These are phyloP conservation scores for Galbula dea DNA, from an alignment of 2,113 vertebrate species.

Conservation along the genomic window DNA sequence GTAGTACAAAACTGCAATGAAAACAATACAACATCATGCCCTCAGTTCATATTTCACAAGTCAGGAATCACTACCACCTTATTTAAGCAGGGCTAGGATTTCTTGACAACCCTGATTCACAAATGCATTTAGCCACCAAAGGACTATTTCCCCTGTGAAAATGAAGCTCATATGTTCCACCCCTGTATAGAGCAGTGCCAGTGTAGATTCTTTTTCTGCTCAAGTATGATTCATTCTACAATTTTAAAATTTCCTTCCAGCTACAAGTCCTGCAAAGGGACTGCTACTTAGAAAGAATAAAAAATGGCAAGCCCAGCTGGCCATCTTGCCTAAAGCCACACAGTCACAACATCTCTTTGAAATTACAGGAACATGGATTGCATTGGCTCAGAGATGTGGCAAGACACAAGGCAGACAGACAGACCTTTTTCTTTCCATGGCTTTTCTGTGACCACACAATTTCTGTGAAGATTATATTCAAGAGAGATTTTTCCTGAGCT, in stretches of 20 bases:
- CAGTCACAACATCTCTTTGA: not conserved
- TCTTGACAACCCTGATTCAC: not conserved
- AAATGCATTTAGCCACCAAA: not conserved
- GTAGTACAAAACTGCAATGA: not conserved
- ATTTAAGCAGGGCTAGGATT: not conserved
- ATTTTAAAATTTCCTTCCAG: not conserved
- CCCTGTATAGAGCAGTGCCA: not conserved
- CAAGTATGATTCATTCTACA: not conserved
- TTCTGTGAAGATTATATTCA: not conserved
- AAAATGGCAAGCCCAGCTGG: not conserved
- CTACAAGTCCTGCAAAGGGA: not conserved
- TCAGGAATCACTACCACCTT: not conserved
- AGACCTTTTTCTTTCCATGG: not conserved
- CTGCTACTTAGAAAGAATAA: not conserved
- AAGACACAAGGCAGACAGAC: not conserved
- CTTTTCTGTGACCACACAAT: not conserved
- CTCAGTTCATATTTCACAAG: fast-evolving
- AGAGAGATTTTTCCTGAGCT: not conserved
- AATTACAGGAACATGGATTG: not conserved
- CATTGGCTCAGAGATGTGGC: not conserved
- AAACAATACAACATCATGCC: not conserved
- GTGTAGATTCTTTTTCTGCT: not conserved
- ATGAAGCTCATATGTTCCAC: not conserved
- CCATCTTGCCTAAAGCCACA: not conserved
- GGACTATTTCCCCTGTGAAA: not conserved